Conservation (phyloP, 2,113 vertebrate species). For the Microtus pennsylvanicus region DNA sequence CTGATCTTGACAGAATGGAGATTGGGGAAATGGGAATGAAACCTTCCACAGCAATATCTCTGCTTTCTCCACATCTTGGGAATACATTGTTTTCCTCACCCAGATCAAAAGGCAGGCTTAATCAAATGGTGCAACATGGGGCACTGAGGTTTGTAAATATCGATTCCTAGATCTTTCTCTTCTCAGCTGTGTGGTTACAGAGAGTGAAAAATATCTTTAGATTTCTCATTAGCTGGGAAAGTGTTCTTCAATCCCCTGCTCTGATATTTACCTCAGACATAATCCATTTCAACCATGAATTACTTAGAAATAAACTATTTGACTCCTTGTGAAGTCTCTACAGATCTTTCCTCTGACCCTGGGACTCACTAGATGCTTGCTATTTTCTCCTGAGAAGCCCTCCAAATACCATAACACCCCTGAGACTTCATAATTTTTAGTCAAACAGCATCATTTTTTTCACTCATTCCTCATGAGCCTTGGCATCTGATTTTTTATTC, state of each 20-base stretch:
- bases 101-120: background rate
- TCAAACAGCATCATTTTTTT: background rate
- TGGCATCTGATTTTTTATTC: background rate
- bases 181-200: background rate
- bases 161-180: background rate
- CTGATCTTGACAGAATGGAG: constrained; percentile 5
- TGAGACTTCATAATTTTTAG: background rate
- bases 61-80: background rate
- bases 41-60: background rate
- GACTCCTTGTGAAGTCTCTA: background rate
- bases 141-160: background rate
- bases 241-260: background rate
- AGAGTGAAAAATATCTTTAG: background rate
- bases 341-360: background rate
- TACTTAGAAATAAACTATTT: background rate
- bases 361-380: background rate
- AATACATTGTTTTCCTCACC: background rate
- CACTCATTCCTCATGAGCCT: background rate
- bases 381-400: background rate
- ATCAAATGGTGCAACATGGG: background rate
- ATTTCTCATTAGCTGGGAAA: background rate
- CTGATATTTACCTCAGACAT: background rate
- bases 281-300: background rate
- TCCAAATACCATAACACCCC: background rate
- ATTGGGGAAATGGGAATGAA: background rate